phyloP scores from a whole-genome alignment of 1,140 invertebrate genomes.

The Neodiprion lecontei region DNA sequence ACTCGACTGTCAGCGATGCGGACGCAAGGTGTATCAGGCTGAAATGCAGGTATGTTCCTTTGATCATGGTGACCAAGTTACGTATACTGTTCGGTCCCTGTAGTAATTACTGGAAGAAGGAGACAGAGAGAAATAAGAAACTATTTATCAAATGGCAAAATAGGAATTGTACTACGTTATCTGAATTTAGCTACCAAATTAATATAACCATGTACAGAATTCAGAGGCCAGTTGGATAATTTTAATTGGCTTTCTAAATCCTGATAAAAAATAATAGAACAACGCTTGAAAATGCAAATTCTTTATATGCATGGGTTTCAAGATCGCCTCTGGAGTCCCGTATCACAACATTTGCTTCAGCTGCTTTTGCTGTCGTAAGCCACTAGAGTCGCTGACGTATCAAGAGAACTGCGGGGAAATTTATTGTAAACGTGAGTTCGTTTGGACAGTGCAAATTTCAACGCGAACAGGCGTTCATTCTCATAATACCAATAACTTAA shows the following conservation, averaged over 20 bases:
- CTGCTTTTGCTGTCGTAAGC: slow-evolving; percentile 62
- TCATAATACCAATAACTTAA: no score
- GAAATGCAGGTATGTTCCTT: slow-evolving; percentile 46
- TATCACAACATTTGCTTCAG: slow-evolving; percentile 63
- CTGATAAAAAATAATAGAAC: neutral
- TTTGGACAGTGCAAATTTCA: slow-evolving; percentile 5
- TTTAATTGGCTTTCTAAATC: neutral
- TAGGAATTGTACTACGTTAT: no score
- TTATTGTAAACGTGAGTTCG: slow-evolving; percentile 62
- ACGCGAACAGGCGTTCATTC: no score
- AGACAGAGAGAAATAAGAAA: no score
- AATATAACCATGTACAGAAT: no score
- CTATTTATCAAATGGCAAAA: no score
- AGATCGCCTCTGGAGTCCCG: slow-evolving; percentile 54
- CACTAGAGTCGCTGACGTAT: slow-evolving; percentile 57
- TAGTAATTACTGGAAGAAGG: no score
- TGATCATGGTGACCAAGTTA: neutral
- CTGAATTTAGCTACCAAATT: no score
- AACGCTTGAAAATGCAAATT: no score
- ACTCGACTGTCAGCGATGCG: slow-evolving; percentile 50
- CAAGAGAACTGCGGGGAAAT: slow-evolving; percentile 62
- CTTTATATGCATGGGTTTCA: slow-evolving; percentile 9
- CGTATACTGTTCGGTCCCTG: no score
- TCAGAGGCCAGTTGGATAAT: neutral
- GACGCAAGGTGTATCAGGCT: slow-evolving; percentile 52